These are phyloP conservation scores for Tipula confusa DNA, from an alignment of 2,888 invertebrate genomes.

Conservation along the genomic window DNA sequence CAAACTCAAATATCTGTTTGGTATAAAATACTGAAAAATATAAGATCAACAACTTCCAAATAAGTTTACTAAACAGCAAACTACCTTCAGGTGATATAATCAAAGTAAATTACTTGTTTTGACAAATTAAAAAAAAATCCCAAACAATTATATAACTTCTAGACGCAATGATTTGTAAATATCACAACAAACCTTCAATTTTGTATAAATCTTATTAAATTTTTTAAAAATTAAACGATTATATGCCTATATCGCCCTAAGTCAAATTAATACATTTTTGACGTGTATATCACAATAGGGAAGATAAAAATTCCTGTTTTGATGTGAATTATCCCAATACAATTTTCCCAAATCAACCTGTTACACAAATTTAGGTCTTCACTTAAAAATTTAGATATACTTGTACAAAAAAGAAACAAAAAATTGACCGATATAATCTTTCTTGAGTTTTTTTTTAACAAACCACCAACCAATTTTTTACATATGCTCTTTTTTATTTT, in stretches of 20 bases:
- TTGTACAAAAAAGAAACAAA: no score
- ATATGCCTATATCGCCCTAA: neutral
- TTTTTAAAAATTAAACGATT: neutral
- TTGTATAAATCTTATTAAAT: neutral
- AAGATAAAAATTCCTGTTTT: neutral
- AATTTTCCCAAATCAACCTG: constrained; percentile 3
- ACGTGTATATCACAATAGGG: neutral
- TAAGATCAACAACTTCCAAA: no score
- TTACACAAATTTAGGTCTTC: neutral
- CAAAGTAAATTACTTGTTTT: neutral
- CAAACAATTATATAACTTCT: neutral
- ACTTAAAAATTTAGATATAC: neutral
- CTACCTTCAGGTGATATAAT: no score
- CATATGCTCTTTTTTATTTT: neutral
- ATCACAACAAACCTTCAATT: neutral
- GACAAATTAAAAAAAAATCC: neutral
- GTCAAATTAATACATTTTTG: neutral
- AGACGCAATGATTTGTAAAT: neutral
- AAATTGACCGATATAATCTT: constrained; percentile 25
- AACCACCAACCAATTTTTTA: constrained; percentile 4
- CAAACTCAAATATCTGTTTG: no score
- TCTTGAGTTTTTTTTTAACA: neutral
- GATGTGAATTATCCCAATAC: neutral
- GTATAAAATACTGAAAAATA: no score
- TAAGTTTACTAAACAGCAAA: no score